Evolutionary conservation across 2,888 invertebrate species (phyloP), one percentile per base, ranked within the genome.

Genomic region (Anarsia innoxiella): DNA sequence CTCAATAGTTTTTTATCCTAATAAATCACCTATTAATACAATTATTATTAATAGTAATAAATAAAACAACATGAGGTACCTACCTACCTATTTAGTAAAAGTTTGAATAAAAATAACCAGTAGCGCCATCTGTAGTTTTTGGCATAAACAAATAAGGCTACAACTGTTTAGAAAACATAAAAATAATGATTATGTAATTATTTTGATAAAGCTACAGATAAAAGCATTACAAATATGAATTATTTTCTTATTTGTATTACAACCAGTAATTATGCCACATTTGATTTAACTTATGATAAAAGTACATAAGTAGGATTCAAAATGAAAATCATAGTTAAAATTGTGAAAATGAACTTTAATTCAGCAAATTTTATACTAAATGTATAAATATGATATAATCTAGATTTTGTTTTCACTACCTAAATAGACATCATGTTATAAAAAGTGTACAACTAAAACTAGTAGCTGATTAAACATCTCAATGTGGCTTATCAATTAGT

Each of bases 381-480:
- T 83, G 83, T 84, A 84, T 84, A 84, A 84, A 84, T 84, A 83
- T 79, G 79, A 79, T 83, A 83, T 82, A 83, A 74, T 80, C 82
- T 82, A 82, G 79, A 82, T 82, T 83, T 83, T 68, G 77, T 84
- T 83, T 66, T 79, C 73, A 77, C 80, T 83, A 82, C 79, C 83
- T 83, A 82, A 79, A 82, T 84, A 83, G 82, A 82, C 78, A 82
- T 83, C 79, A 80, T 83, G 80, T 83, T 82, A 83, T 82, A 83
- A 84, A 84, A 84, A 84, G 84, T 83, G 83, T 84, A 83, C 80
- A 83, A 83, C 84, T 84, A 84, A 82, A 76, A 73, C 84, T 84
- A 84, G 66, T 80, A 83, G 83, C 83, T 80, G 84, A 83, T 82
- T 82, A 82, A 78, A 83, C 82, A 82, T 82, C 77, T 80, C 78